phyloP scores from a whole-genome alignment of 2,113 vertebrate species.

The Chaetodon auriga region DNA sequence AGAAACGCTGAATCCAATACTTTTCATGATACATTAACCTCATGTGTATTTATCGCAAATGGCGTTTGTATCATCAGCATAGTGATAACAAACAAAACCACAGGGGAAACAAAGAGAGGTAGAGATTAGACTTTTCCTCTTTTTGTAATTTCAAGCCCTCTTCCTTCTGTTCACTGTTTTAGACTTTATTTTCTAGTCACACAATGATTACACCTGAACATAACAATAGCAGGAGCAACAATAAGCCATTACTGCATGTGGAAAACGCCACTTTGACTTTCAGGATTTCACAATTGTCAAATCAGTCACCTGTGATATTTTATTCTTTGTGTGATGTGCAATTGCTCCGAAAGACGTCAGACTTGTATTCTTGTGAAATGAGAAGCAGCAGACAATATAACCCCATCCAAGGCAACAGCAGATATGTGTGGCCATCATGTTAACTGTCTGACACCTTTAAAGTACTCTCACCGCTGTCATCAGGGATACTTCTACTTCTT shows the following conservation, averaged over 20 bases:
- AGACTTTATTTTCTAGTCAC: slow-evolving; percentile 11
- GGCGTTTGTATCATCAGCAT: slow-evolving; percentile 49
- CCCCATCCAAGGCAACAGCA: slow-evolving; percentile 16
- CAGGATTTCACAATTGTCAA: slow-evolving; percentile 34
- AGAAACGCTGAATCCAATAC: slow-evolving; percentile 66
- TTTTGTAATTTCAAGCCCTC: slow-evolving; percentile 8
- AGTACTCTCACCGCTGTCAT: slow-evolving; percentile 12
- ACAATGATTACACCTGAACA: slow-evolving; percentile 19
- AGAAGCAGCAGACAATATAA: slow-evolving; percentile 16
- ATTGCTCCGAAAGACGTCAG: slow-evolving; percentile 37
- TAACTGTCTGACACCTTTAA: slow-evolving; percentile 35
- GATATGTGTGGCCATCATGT: slow-evolving; percentile 26
- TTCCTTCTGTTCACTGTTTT: neutral
- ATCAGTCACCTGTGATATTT: slow-evolving; percentile 11
- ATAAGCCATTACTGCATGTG: slow-evolving; percentile 19
- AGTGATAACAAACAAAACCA: slow-evolving; percentile 43
- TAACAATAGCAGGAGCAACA: slow-evolving; percentile 21
- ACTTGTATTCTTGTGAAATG: slow-evolving; percentile 31
- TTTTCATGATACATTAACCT: slow-evolving; percentile 77
- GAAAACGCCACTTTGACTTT: slow-evolving; percentile 26
- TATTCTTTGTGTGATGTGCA: slow-evolving; percentile 27
- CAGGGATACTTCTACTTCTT: slow-evolving; percentile 27
- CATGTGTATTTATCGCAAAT: slow-evolving; percentile 42
- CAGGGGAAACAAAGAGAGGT: slow-evolving; percentile 4
- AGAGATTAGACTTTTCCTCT: slow-evolving; percentile 7